Evolutionary conservation across 2,797 vertebrate genomes (phyloP).

Genomic region (Melopsittacus undulatus): DNA sequence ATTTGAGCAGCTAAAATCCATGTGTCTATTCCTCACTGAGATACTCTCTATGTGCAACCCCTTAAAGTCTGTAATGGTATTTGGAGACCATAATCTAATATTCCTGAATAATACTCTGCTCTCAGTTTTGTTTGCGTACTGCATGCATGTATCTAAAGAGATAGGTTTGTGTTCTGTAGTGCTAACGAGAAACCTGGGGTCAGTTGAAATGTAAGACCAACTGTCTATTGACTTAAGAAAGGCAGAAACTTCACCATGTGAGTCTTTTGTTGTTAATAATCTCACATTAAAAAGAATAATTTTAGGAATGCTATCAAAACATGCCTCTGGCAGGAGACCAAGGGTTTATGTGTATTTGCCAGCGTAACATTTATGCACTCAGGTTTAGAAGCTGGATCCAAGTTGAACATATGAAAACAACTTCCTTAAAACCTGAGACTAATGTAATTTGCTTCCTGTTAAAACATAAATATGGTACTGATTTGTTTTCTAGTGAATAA

Average conservation of each 20-base stretch:
- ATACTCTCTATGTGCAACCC: background rate
- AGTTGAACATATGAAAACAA: background rate
- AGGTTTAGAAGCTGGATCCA: background rate
- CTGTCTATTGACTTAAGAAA: background rate
- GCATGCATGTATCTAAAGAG: background rate
- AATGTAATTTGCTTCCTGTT: background rate
- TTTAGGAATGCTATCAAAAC: background rate
- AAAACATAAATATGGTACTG: background rate
- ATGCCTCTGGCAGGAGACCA: background rate
- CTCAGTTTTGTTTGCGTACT: background rate
- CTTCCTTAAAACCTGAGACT: background rate
- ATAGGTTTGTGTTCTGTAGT: background rate
- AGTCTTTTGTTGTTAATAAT: background rate
- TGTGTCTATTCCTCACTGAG: background rate
- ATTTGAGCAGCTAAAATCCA: accelerated
- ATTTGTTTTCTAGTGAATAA: background rate
- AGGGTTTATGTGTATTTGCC: background rate
- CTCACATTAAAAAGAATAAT: background rate
- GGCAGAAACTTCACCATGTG: background rate
- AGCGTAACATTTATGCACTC: background rate
- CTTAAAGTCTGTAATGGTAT: background rate
- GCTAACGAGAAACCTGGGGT: background rate
- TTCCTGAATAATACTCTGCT: background rate
- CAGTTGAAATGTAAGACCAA: background rate
- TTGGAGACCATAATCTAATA: background rate